Conservation (phyloP, 2,888 invertebrate species). For the Mechanitis messenoides region DNA sequence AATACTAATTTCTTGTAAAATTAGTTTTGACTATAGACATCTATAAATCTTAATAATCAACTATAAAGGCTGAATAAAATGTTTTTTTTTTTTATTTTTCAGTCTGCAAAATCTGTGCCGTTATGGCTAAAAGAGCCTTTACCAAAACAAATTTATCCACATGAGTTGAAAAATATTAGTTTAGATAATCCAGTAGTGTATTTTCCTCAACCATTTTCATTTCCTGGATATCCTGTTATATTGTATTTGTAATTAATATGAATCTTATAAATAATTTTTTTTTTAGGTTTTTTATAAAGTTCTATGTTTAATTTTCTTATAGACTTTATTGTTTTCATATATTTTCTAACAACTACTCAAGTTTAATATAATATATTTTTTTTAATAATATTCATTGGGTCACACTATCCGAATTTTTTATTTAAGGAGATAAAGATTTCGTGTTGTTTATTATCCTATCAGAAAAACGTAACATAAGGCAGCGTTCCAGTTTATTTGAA, state of each 20-base stretch:
- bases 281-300: too few relatives aligned
- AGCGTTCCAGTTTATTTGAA: conserved; percentile 65
- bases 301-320: too few relatives aligned
- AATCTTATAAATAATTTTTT: too few relatives aligned
- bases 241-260: conserved; percentile 43
- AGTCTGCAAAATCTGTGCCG: conserved; percentile 26
- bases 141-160: conserved; percentile 52
- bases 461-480: conserved; percentile 61
- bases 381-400: background rate
- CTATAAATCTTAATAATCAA: too few relatives aligned
- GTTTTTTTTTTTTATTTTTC: conserved; percentile 23
- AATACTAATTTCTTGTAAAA: too few relatives aligned
- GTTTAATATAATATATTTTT: background rate
- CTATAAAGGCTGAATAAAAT: background rate
- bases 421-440: conserved; percentile 2
- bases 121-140: conserved; percentile 33
- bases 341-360: background rate
- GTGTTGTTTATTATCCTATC: conserved; percentile 44
- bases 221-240: conserved; percentile 61
- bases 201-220: conserved; percentile 61
- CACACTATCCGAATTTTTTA: background rate
- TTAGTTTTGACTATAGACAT: too few relatives aligned
- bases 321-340: conserved; percentile 30
- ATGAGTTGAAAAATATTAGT: conserved; percentile 45
- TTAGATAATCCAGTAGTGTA: conserved; percentile 50